A percentile compares a stretch with the other conserved stretches of the same genome.
Evolutionary conservation across 2,888 invertebrate species (phyloP).

Genomic region (Keiferia lycopersicella): DNA sequence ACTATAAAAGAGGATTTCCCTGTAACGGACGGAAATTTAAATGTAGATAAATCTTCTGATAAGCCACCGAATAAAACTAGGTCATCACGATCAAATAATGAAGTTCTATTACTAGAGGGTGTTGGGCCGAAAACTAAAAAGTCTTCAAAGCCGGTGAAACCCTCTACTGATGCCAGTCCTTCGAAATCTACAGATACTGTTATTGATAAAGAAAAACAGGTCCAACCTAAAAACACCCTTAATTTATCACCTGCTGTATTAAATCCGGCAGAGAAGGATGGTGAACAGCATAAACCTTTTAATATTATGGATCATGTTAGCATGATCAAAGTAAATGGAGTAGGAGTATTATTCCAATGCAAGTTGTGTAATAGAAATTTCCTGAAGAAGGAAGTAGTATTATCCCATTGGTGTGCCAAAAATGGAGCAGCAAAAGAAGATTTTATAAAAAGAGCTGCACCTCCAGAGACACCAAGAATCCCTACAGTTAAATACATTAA

Average conservation of each 20-base stretch:
- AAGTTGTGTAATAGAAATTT: conserved; percentile 73
- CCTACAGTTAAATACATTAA: conserved; percentile 69
- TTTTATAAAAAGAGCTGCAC: conserved; percentile 45
- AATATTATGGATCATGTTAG: conserved; percentile 73
- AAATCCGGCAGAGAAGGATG: neutral
- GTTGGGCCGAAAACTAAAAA: neutral
- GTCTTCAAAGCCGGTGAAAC: neutral
- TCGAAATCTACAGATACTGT: neutral
- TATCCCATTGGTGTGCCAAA: conserved; percentile 70
- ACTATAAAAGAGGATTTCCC: neutral
- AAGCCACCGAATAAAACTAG: neutral
- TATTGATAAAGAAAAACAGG: neutral
- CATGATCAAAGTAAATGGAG: conserved; percentile 72
- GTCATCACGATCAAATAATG: neutral
- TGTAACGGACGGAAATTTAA: neutral
- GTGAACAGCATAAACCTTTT: conserved; percentile 41
- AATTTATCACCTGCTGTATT: neutral
- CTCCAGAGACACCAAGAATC: conserved; percentile 57
- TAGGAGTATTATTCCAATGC: conserved; percentile 73
- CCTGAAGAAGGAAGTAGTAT: conserved; percentile 65
- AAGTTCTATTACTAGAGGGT: neutral
- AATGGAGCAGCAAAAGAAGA: conserved; percentile 59
- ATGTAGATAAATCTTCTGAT: neutral
- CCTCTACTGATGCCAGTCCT: neutral
- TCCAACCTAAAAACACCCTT: neutral